Percentiles rank a stretch among this genome's conserved stretches.
These are phyloP conservation scores for Poecilus cupreus DNA, from an alignment of 2,888 invertebrate genomes.

Conservation along the genomic window DNA sequence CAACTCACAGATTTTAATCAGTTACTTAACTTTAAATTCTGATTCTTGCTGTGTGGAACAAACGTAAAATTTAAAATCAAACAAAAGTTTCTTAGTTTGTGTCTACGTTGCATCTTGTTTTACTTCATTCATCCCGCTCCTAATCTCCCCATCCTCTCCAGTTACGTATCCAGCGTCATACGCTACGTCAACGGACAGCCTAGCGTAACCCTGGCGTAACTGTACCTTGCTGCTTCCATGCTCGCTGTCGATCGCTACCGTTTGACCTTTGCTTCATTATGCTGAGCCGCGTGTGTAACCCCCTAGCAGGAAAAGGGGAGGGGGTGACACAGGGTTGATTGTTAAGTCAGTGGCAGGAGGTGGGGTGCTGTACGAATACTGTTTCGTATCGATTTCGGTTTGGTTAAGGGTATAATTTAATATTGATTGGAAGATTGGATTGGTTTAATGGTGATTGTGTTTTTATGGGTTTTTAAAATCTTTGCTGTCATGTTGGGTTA, in stretches of 20 bases:
- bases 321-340: neutral
- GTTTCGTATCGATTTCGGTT: slow-evolving; percentile 16
- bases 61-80: too few species aligned
- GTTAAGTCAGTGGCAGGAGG: neutral
- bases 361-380: neutral
- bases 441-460: neutral
- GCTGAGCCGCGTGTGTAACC: slow-evolving; percentile 1
- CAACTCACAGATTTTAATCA: too few species aligned
- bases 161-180: too few species aligned
- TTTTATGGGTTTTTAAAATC: neutral
- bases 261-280: slow-evolving; percentile 31
- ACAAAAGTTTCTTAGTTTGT: too few species aligned
- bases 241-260: slow-evolving; percentile 15
- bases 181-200: too few species aligned
- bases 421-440: slow-evolving; percentile 17
- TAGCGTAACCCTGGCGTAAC: too few species aligned
- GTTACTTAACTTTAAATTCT: too few species aligned
- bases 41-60: too few species aligned
- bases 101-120: too few species aligned
- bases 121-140: neutral
- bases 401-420: slow-evolving; percentile 16
- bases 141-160: neutral
- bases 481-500: too few species aligned
- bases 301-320: neutral
- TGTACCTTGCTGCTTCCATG: neutral